phyloP scores from a whole-genome alignment of 2,113 vertebrate species.

The Laticauda colubrina region DNA sequence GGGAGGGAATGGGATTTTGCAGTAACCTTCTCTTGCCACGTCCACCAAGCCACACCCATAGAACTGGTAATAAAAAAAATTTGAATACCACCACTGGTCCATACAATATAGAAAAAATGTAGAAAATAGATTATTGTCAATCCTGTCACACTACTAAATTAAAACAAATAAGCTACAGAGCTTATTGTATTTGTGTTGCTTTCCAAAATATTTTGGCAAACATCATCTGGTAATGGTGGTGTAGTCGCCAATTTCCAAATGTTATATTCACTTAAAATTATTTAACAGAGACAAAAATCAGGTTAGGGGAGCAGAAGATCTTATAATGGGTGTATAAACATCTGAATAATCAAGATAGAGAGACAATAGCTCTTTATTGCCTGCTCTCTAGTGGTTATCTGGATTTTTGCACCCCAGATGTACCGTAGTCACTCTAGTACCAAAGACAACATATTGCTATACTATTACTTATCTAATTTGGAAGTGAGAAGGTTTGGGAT shows the following conservation, averaged over 20 bases:
- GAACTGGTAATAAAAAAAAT: too few species aligned
- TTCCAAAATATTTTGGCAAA: neutral
- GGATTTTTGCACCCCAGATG: neutral
- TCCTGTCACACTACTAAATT: neutral
- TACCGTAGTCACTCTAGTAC: neutral
- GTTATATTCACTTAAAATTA: neutral
- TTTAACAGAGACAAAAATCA: neutral
- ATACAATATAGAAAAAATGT: neutral
- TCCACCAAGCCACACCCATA: too few species aligned
- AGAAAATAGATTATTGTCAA: neutral
- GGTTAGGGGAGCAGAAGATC: neutral
- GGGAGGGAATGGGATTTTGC: too few species aligned
- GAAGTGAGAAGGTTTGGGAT: neutral
- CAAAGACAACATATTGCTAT: neutral
- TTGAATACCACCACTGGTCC: neutral
- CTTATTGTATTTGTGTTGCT: neutral
- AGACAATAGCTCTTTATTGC: neutral
- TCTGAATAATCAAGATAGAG: neutral
- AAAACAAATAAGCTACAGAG: neutral
- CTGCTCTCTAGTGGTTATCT: neutral
- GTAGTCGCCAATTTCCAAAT: neutral
- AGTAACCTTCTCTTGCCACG: too few species aligned
- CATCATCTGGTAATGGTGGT: neutral
- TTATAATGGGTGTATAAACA: neutral
- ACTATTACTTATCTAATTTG: neutral